Evolutionary conservation across 2,113 vertebrate genomes (phyloP).

Genomic region (Lycaon pictus): DNA sequence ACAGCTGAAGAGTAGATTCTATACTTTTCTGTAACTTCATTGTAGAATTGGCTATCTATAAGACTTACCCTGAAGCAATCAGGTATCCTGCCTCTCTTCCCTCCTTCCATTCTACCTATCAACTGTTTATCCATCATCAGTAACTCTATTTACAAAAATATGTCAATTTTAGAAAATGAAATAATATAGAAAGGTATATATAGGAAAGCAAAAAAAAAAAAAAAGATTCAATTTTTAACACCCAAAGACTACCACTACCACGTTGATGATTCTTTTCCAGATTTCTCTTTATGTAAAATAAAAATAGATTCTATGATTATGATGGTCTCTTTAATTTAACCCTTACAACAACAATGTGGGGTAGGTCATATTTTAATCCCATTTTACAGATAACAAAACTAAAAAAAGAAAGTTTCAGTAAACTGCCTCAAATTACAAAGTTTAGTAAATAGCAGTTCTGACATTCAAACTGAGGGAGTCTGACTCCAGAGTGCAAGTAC

Average conservation of each 20-base stretch:
- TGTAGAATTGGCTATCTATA: not conserved
- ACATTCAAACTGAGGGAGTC: not conserved
- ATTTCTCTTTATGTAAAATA: not conserved
- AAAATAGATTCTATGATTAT: not conserved
- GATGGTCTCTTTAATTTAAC: not conserved
- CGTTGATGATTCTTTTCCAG: not conserved
- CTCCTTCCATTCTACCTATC: not conserved
- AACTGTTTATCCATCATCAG: not conserved
- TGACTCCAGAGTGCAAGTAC: not conserved
- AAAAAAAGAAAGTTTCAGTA: not conserved
- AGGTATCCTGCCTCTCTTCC: not conserved
- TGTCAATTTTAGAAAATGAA: not conserved
- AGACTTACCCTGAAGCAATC: not conserved
- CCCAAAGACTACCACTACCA: not conserved
- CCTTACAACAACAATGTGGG: not conserved
- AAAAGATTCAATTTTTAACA: slow-evolving; percentile 26
- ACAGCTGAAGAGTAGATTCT: not conserved
- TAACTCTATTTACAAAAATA: not conserved
- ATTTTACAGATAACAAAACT: not conserved
- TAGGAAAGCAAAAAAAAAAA: not conserved
- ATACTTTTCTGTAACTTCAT: slow-evolving; percentile 15
- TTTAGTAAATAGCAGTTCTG: not conserved
- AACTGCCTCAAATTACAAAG: slow-evolving; percentile 29
- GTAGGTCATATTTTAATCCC: not conserved
- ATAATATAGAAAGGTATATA: not conserved